Evolutionary conservation across 2,888 invertebrate species (phyloP), one percentile per base, ranked within the genome.

Genomic region (Neoscelio sp.): DNA sequence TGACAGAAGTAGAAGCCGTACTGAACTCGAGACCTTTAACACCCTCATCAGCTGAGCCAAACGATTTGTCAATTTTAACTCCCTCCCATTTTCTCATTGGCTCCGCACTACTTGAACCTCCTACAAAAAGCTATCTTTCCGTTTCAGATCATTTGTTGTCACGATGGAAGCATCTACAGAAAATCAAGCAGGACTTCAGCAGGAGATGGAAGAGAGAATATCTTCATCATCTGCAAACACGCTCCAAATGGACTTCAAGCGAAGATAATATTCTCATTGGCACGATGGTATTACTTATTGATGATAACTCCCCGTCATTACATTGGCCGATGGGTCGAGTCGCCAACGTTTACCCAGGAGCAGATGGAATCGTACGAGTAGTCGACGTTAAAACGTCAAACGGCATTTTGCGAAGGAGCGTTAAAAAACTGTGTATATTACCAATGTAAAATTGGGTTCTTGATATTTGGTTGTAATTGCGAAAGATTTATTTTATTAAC

Each of bases 71-170:
- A 18, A 38, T 80, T 1, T 67, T 87, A 1, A 84, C 86, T 0
- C 87, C 86, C 15, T 84, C 82, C 0, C 87, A 87, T 67, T 85
- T 86, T 56, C 78, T 88, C 8, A 38, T 64, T 13, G 28, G 64
- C 1, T 35, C 35, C 6, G 10, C 40, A 13, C 8, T 64, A 15
- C 38, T 50, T 38, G 50, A 64, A 15, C 64, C 38, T 10, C 50
- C 38, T 28, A 18, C 35, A 13, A 48, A 23, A 18, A 18, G 33
- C 17, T 30, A 26, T 30, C 8, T 44, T 6, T 23, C 48, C 10
- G 18, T 64, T 20, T 18, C 35, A 26, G 50, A 40, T 15, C 28
- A 30, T 18, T 15, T 33, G n/a, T 12, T 54, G 20, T 54, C 54
- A 10, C 33, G 54, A 7, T 38, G 20, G 56, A 17, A 56, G 23